These are phyloP conservation scores for Aspiorhynchus laticeps DNA, from an alignment of 2,113 vertebrate genomes.

Conservation along the genomic window DNA sequence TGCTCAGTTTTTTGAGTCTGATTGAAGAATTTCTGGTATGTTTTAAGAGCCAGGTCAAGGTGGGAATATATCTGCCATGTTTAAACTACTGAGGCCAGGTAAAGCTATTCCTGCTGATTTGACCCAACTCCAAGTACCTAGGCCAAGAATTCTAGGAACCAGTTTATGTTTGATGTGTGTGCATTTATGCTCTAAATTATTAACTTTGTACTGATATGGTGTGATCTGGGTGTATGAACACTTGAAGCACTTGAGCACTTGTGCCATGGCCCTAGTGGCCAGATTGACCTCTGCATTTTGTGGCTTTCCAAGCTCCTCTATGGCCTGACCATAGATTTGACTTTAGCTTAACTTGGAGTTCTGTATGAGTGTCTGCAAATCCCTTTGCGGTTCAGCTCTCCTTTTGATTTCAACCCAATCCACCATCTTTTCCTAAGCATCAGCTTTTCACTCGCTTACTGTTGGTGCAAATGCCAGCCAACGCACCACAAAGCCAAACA, in stretches of 20 bases:
- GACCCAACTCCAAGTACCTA: not conserved
- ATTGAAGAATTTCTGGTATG: constrained; percentile 17
- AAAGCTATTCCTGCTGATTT: constrained; percentile 27
- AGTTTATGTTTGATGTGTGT: not conserved
- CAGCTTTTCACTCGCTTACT: constrained; percentile 54
- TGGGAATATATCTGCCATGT: constrained; percentile 11
- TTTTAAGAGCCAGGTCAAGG: constrained; percentile 28
- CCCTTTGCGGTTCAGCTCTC: constrained; percentile 26
- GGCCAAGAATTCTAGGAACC: not conserved
- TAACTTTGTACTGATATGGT: not conserved
- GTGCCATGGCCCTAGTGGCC: not conserved
- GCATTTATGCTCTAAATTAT: not conserved
- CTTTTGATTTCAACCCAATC: constrained; percentile 34
- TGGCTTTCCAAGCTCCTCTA: not conserved
- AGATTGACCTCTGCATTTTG: not conserved
- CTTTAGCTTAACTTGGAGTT: constrained; percentile 10
- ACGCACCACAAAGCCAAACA: constrained; percentile 65
- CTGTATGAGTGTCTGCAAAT: not conserved
- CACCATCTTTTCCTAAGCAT: constrained; percentile 51
- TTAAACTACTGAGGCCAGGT: constrained; percentile 30
- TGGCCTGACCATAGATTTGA: not conserved
- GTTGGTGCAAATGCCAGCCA: constrained; percentile 52
- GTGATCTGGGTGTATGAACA: not conserved
- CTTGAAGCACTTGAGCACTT: not conserved
- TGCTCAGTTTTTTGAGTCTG: not conserved